These are phyloP conservation scores for Amiota communis DNA, from an alignment of 2,888 invertebrate species.

Conservation along the genomic window DNA sequence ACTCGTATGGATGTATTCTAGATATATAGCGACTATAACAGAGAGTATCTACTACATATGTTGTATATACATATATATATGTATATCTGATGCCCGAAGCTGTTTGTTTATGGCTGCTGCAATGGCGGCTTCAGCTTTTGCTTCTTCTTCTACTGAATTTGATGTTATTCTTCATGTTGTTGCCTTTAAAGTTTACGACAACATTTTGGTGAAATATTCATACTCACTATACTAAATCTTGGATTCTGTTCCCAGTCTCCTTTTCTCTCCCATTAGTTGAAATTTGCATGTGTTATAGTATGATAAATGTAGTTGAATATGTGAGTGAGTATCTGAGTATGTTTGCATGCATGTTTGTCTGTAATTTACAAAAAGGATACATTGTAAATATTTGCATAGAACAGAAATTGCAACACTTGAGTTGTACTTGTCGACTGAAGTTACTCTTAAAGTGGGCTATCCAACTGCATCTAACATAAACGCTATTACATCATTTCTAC, in stretches of 20 bases:
- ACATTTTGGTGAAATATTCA: constrained; percentile 23
- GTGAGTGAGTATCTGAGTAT: constrained; percentile 24
- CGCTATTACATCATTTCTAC: background rate
- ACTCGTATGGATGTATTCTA: background rate
- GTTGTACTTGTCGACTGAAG: constrained; percentile 10
- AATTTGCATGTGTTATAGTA: background rate
- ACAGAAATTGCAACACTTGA: constrained; percentile 28
- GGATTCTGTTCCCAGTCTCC: background rate
- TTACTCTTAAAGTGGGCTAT: constrained; percentile 17
- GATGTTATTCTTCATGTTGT: constrained; percentile 3
- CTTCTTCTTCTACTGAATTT: background rate
- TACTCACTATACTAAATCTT: background rate
- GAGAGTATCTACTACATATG: background rate
- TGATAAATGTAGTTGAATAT: background rate
- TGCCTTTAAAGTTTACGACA: constrained; percentile 22
- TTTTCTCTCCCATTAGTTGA: background rate
- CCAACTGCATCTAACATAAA: background rate
- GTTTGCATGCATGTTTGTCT: constrained; percentile 18
- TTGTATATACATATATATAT: background rate
- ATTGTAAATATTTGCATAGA: constrained; percentile 35
- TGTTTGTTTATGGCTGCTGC: background rate
- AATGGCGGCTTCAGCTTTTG: constrained; percentile 2
- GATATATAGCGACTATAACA: background rate
- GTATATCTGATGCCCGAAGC: background rate
- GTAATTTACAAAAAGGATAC: constrained; percentile 28